Base-by-base conservation (phyloP, 2,888 invertebrate species). In the Altica lythri region DNA sequence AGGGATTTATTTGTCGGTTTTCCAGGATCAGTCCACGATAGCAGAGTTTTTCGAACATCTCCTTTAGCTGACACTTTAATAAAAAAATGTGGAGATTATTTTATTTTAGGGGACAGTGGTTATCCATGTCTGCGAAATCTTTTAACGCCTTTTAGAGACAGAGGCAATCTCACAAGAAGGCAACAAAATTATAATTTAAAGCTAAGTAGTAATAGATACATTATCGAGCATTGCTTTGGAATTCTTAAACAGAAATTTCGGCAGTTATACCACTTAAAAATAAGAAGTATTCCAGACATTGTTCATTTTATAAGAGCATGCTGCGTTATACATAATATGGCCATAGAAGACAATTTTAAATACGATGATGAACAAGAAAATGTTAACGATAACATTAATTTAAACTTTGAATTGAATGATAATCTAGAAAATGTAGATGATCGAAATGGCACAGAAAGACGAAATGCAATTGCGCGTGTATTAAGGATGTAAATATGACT, bases 21-120 rank as follows among this genome's bases (percentile, higher is more conserved):
- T 42, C 60, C 64, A 12, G 62, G 59, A 46, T 65, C 62, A 5
- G 63, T 61, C 1, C 60, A 64, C 29, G 62, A 64, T 30, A 57
- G 60, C n/a, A n/a, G n/a, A n/a, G n/a, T n/a, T n/a, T n/a, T n/a
- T n/a, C n/a, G n/a, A n/a, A n/a, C n/a, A n/a, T 16, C 35, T 16
- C 35, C 6, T 30, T 43, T 57, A 37, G 18, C 14, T 50, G 16
- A 53, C 4, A 46, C 35, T 34, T 27, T 60, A 22, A 16, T 18
- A 17, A 47, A 57, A 38, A 62, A 53, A 53, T 62, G 58, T 55
- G 53, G 53, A 45, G 46, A 52, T 30, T 57, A 17, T 19, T 61
- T 38, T 30, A 55, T 66, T 14, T 32, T 63, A 13, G 63, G 54
- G 9, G 60, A 63, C 30, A 66, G 60, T 57, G 64, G 48, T 8